Evolutionary conservation across 92 coral and sea anemone genomes (phyloP), one percentile per base, ranked within the genome.

Genomic region (Actinernus sp.): DNA sequence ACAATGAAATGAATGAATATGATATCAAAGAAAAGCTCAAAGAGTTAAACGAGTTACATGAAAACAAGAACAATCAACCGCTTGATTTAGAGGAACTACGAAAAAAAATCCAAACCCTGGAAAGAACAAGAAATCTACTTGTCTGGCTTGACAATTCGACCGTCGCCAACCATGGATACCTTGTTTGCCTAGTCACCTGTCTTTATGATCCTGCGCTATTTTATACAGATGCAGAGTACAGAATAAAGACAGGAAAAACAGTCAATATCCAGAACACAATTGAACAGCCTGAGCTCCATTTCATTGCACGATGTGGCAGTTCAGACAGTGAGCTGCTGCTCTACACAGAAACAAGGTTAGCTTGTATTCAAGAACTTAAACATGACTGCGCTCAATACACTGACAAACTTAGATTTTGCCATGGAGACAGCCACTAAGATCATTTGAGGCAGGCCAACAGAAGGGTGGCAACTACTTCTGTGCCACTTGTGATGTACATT

Each of bases 391-490:
- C 28, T 16, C 23, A 25, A 19, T 40, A 31, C 16, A 17, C n/a
- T 0, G 78, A 78, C 21, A 34, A 10, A 1, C 1, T 61, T 31
- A 49, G 86, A 56, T 70, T 79, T 34, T 50, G 11, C 50, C 60
- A 61, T 60, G 80, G 73, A 39, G 80, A 79, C 55, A 79, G 45
- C 86, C 80, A 19, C 69, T 67, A 49, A 40, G 86, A 39, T 49
- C 63, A 33, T 53, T 45, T 51, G 79, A 70, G 24, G 41, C 51
- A 22, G 73, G 85, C 44, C 78, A 78, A 17, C 85, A 68, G 20
- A 69, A 79, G 55, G 71, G 86, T 33, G 72, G 79, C 8, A 25
- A 69, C 61, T 69, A 18, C 24, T 69, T 50, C 20, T 79, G 65
- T 31, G 33, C 78, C 9, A 49, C 72, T 21, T 61, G 57, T 79